Evolutionary conservation across 2,888 invertebrate genomes (phyloP).

Genomic region (Homarus gammarus): DNA sequence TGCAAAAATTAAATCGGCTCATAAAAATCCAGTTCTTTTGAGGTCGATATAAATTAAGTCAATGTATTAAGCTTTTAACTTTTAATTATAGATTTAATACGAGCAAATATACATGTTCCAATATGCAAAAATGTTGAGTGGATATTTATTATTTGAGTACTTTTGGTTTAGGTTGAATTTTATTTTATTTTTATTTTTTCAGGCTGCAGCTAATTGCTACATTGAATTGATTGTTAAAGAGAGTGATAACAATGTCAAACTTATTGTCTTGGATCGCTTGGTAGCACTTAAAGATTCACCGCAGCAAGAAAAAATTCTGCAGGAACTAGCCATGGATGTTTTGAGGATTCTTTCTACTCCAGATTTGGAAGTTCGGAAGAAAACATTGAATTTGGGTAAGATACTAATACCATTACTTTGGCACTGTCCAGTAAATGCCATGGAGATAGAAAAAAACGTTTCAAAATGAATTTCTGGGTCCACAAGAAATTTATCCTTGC

Average conservation of each 20-base stretch:
- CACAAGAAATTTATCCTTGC: no score
- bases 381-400: constrained; percentile 82
- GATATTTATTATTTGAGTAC: background rate
- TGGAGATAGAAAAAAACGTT: no score
- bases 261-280: constrained; percentile 96
- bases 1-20: no score
- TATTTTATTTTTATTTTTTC: constrained; percentile 24
- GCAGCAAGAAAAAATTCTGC: constrained; percentile 90
- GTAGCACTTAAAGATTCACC: constrained; percentile 91
- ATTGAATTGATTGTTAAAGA: constrained; percentile 99
- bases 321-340: constrained; percentile 97
- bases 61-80: no score
- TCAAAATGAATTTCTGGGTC: no score
- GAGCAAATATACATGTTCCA: no score
- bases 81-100: no score
- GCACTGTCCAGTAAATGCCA: no score
- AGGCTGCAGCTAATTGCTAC: constrained; percentile 97
- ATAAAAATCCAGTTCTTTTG: no score
- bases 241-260: constrained; percentile 99
- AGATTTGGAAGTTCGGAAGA: constrained; percentile 95
- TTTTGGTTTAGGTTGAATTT: background rate
- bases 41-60: no score
- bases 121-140: no score
- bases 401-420: background rate
- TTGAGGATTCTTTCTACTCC: constrained; percentile 94